These are phyloP conservation scores for Mesaphorura yosii DNA, from an alignment of 1,140 invertebrate genomes.

Conservation along the genomic window DNA sequence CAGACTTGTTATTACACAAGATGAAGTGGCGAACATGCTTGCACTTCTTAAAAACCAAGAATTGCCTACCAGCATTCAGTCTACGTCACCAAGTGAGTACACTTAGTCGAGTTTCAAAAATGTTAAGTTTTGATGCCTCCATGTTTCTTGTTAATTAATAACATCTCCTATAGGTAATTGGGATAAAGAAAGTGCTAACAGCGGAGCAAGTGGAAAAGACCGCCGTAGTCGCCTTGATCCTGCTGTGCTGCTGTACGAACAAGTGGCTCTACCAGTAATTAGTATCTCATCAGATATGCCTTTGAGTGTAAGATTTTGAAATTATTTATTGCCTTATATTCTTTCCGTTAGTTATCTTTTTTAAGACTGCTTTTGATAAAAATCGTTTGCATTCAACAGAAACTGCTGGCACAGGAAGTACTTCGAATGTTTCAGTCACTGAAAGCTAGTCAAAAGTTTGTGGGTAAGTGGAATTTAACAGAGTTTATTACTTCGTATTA, in stretches of 20 bases:
- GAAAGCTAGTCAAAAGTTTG: constrained; percentile 25
- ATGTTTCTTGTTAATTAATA: neutral
- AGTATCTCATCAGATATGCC: constrained; percentile 22
- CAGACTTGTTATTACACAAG: constrained; percentile 16
- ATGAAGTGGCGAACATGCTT: constrained; percentile 25
- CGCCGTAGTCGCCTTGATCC: constrained; percentile 27
- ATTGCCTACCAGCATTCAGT: constrained; percentile 25
- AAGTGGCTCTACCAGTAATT: constrained; percentile 28
- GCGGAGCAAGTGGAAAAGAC: constrained; percentile 23
- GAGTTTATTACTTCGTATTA: too few species aligned
- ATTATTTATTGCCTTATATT: neutral
- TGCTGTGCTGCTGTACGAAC: constrained; percentile 25
- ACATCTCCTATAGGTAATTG: constrained; percentile 17
- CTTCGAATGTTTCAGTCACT: constrained; percentile 25
- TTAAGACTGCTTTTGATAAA: neutral
- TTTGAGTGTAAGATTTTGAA: constrained; percentile 22
- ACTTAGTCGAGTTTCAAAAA: neutral
- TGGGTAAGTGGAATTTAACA: too few species aligned
- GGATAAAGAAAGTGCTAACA: constrained; percentile 29
- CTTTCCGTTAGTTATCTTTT: constrained; percentile 1
- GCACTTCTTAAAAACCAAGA: constrained; percentile 25
- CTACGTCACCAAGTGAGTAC: constrained; percentile 24
- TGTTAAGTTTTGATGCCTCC: too few species aligned
- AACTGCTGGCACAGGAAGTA: constrained; percentile 23
- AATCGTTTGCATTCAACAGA: constrained; percentile 8